Evolutionary conservation across 2,888 invertebrate genomes (phyloP).

Genomic region (Drosophila antonietae): DNA sequence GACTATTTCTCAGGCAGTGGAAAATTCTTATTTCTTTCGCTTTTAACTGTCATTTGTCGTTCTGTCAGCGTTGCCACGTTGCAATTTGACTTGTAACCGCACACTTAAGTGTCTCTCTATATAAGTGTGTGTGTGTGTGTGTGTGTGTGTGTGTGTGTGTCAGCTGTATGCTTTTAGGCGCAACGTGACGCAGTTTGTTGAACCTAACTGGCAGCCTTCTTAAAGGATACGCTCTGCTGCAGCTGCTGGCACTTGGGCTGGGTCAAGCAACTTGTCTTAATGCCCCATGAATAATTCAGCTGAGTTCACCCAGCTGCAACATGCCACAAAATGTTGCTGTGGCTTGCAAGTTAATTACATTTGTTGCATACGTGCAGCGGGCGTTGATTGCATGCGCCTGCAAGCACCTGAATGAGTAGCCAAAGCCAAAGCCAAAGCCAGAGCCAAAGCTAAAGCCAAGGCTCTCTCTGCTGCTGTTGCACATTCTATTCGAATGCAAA

Average conservation of each 20-base stretch:
- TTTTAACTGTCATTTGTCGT: constrained; percentile 73
- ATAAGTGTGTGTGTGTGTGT: constrained; percentile 4
- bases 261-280: constrained; percentile 66
- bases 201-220: constrained; percentile 56
- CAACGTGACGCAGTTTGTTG: constrained; percentile 76
- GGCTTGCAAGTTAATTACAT: constrained; percentile 74
- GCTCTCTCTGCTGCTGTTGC: constrained; percentile 14
- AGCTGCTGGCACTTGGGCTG: constrained; percentile 13
- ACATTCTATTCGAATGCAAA: constrained; percentile 49
- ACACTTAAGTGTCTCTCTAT: constrained; percentile 55
- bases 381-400: constrained; percentile 58
- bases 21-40: constrained; percentile 44
- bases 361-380: constrained; percentile 66
- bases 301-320: constrained; percentile 29
- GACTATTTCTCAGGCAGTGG: constrained; percentile 38
- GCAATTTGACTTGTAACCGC: constrained; percentile 77
- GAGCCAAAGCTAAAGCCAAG: constrained; percentile 1
- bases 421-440: constrained; percentile 5
- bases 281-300: constrained; percentile 75
- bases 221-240: constrained; percentile 31
- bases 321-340: constrained; percentile 49
- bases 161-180: constrained; percentile 74
- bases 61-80: constrained; percentile 57
- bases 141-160: constrained; percentile 31
- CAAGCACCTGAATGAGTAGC: constrained; percentile 25